These are phyloP conservation scores for Heteractis magnifica DNA, from an alignment of 92 coral and sea anemone species.

Conservation along the genomic window DNA sequence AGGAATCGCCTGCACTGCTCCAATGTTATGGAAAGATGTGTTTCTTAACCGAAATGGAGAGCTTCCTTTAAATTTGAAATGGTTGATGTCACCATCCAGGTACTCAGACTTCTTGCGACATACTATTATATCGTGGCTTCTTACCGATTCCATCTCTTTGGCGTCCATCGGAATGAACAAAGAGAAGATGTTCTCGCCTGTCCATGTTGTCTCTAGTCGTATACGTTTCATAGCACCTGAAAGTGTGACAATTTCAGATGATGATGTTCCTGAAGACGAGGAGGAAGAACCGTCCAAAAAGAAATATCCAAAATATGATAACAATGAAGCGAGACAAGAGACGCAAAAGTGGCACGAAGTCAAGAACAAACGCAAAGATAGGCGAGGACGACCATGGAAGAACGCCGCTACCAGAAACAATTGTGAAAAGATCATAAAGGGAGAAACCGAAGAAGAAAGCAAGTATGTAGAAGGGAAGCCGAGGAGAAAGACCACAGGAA, in stretches of 20 bases:
- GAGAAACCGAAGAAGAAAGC: too few species aligned
- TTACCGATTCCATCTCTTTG: background rate
- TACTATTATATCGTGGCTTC: conserved; percentile 21
- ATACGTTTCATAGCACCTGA: background rate
- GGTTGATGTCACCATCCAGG: conserved; percentile 33
- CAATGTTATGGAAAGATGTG: conserved; percentile 43
- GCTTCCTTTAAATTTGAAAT: conserved; percentile 25
- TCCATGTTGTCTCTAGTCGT: background rate
- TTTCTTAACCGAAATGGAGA: conserved; percentile 15
- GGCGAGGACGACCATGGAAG: too few species aligned
- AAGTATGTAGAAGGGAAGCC: too few species aligned
- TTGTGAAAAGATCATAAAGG: too few species aligned
- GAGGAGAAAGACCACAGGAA: too few species aligned
- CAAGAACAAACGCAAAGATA: too few species aligned
- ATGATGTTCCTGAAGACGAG: too few species aligned
- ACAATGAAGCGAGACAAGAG: too few species aligned
- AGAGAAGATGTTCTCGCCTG: background rate
- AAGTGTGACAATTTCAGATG: background rate
- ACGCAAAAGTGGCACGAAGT: too few species aligned
- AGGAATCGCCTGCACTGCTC: conserved; percentile 40
- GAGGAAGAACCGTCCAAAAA: too few species aligned
- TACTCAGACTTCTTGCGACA: conserved; percentile 33
- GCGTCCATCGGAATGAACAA: background rate
- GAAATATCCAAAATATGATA: too few species aligned
- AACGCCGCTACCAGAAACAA: too few species aligned